These are phyloP conservation scores for Drosophila birchii DNA, from an alignment of 2,888 invertebrate species.

Conservation along the genomic window DNA sequence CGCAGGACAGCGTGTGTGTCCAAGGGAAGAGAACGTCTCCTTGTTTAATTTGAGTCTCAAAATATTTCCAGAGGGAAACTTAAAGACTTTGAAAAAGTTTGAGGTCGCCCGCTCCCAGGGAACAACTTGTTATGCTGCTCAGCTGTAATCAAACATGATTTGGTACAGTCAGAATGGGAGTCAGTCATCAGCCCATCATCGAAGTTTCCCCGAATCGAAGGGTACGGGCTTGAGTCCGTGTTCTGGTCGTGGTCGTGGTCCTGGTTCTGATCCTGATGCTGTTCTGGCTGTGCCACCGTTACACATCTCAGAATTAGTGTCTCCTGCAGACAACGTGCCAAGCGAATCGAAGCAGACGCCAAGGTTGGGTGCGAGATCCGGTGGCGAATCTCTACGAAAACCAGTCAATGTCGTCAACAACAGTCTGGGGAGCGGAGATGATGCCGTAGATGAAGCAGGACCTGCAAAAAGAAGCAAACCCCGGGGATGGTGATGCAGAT, in stretches of 20 bases:
- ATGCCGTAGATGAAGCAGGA: conserved; percentile 3
- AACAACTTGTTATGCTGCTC: conserved; percentile 73
- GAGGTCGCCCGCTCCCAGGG: conserved; percentile 12
- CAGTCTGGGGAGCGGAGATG: conserved; percentile 34
- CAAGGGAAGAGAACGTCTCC: conserved; percentile 51
- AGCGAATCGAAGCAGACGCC: conserved; percentile 64
- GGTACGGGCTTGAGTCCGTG: conserved; percentile 15
- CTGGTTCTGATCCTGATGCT: conserved; percentile 23
- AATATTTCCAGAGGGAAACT: conserved; percentile 43
- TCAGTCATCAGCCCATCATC: conserved; percentile 44
- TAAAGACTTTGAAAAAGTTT: conserved; percentile 59
- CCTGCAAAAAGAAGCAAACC: conserved; percentile 11
- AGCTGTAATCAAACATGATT: conserved; percentile 79
- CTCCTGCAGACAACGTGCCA: conserved; percentile 74
- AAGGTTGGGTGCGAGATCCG: conserved; percentile 17
- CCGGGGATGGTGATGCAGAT: conserved; percentile 21
- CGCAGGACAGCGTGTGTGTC: conserved; percentile 67
- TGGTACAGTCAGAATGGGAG: conserved; percentile 44
- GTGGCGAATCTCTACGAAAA: conserved; percentile 45
- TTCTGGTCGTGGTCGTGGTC: conserved; percentile 25
- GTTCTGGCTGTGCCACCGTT: conserved; percentile 52
- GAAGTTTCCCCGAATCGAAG: conserved; percentile 33
- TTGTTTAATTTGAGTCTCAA: conserved; percentile 67
- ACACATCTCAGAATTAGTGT: conserved; percentile 78
- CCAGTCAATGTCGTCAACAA: conserved; percentile 76